These are phyloP conservation scores for Liasis olivaceus DNA, from an alignment of 2,797 vertebrate genomes.

Conservation along the genomic window DNA sequence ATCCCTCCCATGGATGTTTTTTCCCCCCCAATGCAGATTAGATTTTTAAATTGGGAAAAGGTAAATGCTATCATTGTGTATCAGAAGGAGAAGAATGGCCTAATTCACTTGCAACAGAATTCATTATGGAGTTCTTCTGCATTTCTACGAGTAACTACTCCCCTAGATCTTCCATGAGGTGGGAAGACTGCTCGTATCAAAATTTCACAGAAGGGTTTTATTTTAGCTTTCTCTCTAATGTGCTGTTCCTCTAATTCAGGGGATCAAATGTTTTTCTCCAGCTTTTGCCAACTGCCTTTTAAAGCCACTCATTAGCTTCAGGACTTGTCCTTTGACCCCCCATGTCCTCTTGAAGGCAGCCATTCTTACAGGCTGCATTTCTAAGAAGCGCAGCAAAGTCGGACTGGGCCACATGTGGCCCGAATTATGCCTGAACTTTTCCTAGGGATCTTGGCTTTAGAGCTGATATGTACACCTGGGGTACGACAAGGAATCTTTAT, in stretches of 20 bases:
- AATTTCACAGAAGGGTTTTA: neutral
- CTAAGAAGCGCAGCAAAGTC: neutral
- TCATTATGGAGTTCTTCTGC: too few species aligned
- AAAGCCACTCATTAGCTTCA: neutral
- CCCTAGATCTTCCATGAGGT: too few species aligned
- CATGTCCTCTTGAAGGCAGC: neutral
- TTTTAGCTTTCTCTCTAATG: neutral
- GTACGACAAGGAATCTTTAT: conserved; percentile 51
- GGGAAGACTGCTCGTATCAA: too few species aligned
- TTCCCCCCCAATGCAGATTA: too few species aligned
- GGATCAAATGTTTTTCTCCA: neutral
- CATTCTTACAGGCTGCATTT: neutral
- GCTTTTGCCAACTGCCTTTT: neutral
- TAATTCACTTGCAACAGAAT: too few species aligned
- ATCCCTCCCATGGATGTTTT: too few species aligned
- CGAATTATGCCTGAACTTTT: neutral
- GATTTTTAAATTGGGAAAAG: too few species aligned
- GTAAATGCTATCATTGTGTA: too few species aligned
- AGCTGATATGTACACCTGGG: conserved; percentile 23
- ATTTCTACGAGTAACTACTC: too few species aligned
- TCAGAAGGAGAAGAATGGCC: too few species aligned
- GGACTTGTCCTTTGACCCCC: neutral
- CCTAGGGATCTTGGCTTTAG: neutral
- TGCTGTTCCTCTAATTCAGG: neutral
- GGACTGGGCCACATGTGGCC: neutral